Evolutionary conservation across 2,113 vertebrate genomes (phyloP).

Genomic region (Burhinus bistriatus): DNA sequence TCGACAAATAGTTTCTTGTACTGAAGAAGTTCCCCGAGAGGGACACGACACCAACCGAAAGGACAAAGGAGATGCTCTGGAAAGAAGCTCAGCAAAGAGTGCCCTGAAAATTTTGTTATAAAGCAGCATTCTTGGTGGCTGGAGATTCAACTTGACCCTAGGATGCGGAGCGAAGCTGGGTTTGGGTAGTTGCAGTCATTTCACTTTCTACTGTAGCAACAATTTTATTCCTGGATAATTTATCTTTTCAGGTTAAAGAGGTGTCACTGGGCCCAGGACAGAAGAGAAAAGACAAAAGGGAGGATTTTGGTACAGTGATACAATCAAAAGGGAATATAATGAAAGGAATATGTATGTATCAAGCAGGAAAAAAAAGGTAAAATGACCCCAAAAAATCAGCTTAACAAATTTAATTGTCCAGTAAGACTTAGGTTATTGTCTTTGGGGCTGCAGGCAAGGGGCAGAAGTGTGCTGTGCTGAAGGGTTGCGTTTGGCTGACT

Average conservation of each 20-base stretch:
- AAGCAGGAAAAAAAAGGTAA: not conserved
- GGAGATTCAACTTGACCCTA: not conserved
- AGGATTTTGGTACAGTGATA: not conserved
- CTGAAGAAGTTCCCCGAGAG: slow-evolving; percentile 14
- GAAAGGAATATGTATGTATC: not conserved
- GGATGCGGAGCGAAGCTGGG: not conserved
- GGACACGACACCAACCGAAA: not conserved
- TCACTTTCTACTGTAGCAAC: not conserved
- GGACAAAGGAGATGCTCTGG: not conserved
- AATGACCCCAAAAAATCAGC: not conserved
- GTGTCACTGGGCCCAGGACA: not conserved
- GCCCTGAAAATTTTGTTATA: not conserved
- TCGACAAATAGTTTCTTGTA: slow-evolving; percentile 6
- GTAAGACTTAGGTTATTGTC: not conserved
- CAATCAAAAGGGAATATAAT: not conserved
- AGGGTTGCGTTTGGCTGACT: not conserved
- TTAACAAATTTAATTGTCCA: not conserved
- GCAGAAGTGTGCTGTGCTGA: not conserved
- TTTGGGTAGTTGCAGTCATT: not conserved
- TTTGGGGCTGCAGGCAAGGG: not conserved
- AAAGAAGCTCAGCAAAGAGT: not conserved
- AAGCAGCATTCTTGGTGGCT: not conserved
- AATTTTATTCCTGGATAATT: not conserved
- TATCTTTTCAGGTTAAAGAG: not conserved
- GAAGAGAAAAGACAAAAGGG: not conserved